Percentiles rank a stretch among this genome's conserved stretches.
These are phyloP conservation scores for Pocillopora meandrina DNA, from an alignment of 92 coral and sea anemone genomes.

Conservation along the genomic window DNA sequence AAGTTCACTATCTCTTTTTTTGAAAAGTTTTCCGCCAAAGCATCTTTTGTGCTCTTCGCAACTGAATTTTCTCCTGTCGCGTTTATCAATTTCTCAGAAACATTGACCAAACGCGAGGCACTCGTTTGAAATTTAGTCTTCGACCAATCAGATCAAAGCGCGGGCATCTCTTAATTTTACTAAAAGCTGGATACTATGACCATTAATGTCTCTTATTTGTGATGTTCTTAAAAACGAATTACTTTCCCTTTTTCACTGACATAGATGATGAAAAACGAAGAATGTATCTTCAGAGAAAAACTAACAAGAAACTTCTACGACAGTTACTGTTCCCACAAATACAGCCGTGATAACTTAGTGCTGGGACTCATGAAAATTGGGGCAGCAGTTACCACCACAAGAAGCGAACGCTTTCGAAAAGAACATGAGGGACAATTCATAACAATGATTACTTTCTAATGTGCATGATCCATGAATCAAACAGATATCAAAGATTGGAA, in stretches of 20 bases:
- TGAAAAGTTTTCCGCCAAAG: too few species aligned
- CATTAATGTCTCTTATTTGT: too few species aligned
- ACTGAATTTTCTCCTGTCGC: too few species aligned
- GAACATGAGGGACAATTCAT: constrained; percentile 27
- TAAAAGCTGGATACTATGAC: too few species aligned
- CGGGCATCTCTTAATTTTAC: too few species aligned
- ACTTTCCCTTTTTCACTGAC: neutral
- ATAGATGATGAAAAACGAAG: constrained; percentile 41
- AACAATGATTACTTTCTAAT: constrained; percentile 3
- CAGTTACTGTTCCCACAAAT: constrained; percentile 33
- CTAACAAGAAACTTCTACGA: constrained; percentile 50
- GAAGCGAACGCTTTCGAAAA: neutral
- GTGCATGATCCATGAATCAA: neutral
- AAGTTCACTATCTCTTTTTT: too few species aligned
- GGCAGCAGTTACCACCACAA: constrained; percentile 3
- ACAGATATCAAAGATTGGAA: neutral
- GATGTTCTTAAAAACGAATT: too few species aligned
- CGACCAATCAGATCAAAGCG: too few species aligned
- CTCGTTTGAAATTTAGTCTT: too few species aligned
- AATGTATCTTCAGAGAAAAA: constrained; percentile 45
- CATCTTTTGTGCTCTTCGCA: too few species aligned
- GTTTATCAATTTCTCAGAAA: too few species aligned
- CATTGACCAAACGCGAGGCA: too few species aligned
- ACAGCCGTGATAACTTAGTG: constrained; percentile 8
- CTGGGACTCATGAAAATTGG: constrained; percentile 23